Conservation (phyloP, 1,140 invertebrate species). For the Apocrypta bakeri region DNA sequence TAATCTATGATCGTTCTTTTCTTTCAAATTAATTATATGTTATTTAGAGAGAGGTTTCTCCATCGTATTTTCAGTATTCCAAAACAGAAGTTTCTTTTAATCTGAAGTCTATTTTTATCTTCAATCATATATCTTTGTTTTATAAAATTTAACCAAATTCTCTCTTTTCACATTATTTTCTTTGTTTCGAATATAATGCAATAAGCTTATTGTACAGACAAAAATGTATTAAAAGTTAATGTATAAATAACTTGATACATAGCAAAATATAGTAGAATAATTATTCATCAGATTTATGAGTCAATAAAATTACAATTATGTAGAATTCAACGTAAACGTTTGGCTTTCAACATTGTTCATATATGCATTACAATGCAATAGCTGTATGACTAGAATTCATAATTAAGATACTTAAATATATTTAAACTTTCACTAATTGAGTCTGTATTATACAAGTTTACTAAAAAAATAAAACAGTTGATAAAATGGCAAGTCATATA, state of each 20-base stretch:
- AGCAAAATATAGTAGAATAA: no score
- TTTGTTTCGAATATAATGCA: no score
- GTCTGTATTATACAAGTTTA: neutral
- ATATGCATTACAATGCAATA: no score
- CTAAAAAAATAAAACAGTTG: neutral
- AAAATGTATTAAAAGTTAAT: no score
- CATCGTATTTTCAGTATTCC: neutral
- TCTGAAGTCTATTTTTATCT: neutral
- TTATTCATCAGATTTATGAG: no score
- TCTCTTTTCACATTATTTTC: no score
- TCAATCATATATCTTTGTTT: conserved; percentile 9
- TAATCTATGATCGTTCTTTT: neutral
- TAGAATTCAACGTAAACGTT: no score
- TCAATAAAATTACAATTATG: no score
- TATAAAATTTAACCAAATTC: neutral
- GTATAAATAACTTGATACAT: no score
- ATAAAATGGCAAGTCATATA: conserved; percentile 16
- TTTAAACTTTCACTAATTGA: neutral
- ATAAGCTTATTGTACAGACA: no score
- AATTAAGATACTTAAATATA: neutral
- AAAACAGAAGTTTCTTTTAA: neutral
- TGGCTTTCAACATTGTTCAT: conserved; percentile 2
- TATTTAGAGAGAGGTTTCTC: neutral
- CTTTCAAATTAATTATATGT: neutral
- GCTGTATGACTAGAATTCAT: neutral